Evolutionary conservation across 2,113 vertebrate species (phyloP).

Genomic region (Grantiella picta): DNA sequence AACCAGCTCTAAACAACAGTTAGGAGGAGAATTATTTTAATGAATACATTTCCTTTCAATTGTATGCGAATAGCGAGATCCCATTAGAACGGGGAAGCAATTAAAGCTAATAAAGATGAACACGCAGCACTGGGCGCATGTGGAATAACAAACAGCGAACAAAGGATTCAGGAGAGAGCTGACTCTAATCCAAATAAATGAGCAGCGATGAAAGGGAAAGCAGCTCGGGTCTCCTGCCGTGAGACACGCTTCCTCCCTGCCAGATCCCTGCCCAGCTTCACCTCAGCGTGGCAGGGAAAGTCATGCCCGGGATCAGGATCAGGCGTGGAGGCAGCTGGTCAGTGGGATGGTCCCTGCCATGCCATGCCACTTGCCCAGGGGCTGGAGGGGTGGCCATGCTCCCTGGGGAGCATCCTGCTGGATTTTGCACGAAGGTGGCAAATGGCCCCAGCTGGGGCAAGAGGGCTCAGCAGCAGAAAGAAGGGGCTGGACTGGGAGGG

Average conservation of each 20-base stretch:
- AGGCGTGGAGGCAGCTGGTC: not conserved
- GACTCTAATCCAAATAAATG: slow-evolving; percentile 69
- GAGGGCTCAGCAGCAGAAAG: not conserved
- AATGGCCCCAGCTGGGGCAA: not conserved
- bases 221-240: slow-evolving; percentile 29
- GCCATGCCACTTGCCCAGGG: not conserved
- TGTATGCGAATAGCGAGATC: slow-evolving; percentile 76
- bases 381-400: rapidly evolving
- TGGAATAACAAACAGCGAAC: slow-evolving; percentile 76
- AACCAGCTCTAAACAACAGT: slow-evolving; percentile 67
- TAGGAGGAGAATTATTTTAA: slow-evolving; percentile 80
- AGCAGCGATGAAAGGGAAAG: slow-evolving; percentile 42
- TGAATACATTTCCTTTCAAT: slow-evolving; percentile 83
- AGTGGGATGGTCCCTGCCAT: not conserved
- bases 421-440: not conserved
- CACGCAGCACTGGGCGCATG: slow-evolving; percentile 52
- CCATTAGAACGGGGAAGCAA: slow-evolving; percentile 83
- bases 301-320: not conserved
- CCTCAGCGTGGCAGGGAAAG: not conserved
- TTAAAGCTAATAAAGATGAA: slow-evolving; percentile 86
- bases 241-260: slow-evolving; percentile 55
- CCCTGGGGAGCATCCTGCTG: not conserved
- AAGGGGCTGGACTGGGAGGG: not conserved
- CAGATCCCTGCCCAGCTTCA: not conserved
- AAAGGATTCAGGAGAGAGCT: slow-evolving; percentile 67